phyloP scores from a whole-genome alignment of 2,797 vertebrate species.

The Oophaga sylvatica region DNA sequence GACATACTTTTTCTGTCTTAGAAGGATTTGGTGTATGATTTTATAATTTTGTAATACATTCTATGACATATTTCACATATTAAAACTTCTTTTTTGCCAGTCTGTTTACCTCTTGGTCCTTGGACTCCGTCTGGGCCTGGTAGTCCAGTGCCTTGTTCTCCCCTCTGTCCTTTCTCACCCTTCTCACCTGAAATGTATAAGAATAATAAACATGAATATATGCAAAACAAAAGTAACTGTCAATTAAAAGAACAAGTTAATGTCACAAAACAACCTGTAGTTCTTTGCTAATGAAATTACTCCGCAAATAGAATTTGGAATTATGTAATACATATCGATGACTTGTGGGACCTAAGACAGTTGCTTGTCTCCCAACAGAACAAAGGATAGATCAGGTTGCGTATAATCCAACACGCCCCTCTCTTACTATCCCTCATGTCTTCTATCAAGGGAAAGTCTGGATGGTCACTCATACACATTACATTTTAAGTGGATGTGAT shows the following conservation, averaged over 20 bases:
- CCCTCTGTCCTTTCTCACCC: conserved; percentile 69
- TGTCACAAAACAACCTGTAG: no score
- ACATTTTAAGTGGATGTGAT: no score
- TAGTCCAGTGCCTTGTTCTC: conserved; percentile 70
- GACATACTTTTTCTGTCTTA: no score
- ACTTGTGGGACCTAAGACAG: not conserved
- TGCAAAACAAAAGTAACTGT: no score
- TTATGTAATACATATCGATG: no score
- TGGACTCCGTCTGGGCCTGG: conserved; percentile 73
- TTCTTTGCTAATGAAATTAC: not conserved
- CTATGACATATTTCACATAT: not conserved
- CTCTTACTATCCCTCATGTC: not conserved
- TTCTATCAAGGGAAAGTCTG: not conserved
- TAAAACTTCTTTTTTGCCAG: not conserved
- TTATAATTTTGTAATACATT: not conserved
- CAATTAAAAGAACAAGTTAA: not conserved
- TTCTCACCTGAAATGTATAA: conserved; percentile 70
- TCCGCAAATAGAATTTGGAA: not conserved
- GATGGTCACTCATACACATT: no score
- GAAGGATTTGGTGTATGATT: no score
- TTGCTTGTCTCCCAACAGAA: not conserved
- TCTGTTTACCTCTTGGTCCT: conserved; percentile 68
- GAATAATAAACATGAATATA: not conserved
- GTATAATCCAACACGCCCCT: no score
- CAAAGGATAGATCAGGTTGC: not conserved